Conservation (phyloP, 2,888 invertebrate species). For the Hyles lineata region DNA sequence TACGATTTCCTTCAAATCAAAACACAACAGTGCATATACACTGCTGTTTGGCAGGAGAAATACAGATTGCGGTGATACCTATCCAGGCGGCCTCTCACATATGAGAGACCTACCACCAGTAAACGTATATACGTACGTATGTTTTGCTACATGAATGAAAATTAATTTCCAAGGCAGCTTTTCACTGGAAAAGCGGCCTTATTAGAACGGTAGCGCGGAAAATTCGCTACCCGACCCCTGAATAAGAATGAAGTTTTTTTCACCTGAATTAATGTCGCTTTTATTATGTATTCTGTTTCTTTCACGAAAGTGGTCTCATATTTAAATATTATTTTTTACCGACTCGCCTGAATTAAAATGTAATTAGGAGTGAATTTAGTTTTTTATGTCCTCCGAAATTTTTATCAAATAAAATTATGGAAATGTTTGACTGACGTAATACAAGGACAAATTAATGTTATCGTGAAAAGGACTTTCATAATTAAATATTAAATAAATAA, state of each 20-base stretch:
- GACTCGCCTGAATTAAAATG: constrained; percentile 40
- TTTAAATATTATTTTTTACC: constrained; percentile 34
- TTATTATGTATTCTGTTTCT: constrained; percentile 55
- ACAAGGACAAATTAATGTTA: too few relatives aligned
- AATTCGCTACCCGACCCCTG: constrained; percentile 60
- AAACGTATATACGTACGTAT: too few relatives aligned
- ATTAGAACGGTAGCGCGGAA: constrained; percentile 48
- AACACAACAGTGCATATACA: too few relatives aligned
- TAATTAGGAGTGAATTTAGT: constrained; percentile 38
- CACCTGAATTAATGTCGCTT: constrained; percentile 48
- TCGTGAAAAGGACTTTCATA: too few relatives aligned
- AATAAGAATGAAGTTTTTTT: constrained; percentile 73
- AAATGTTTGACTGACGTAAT: too few relatives aligned
- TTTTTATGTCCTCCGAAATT: neutral
- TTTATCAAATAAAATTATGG: too few relatives aligned
- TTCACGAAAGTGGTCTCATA: constrained; percentile 34
- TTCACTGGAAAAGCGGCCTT: constrained; percentile 18
- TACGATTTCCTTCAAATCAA: too few relatives aligned
- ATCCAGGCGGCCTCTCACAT: too few relatives aligned
- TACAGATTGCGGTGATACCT: too few relatives aligned
- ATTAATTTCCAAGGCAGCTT: neutral
- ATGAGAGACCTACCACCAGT: too few relatives aligned
- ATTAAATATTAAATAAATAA: too few relatives aligned
- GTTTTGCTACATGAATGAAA: neutral
- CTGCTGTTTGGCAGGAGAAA: too few relatives aligned